Percentiles rank a stretch among this genome's conserved stretches.
Evolutionary conservation across 2,888 invertebrate species (phyloP).

Genomic region (Aphidoletes aphidimyza): DNA sequence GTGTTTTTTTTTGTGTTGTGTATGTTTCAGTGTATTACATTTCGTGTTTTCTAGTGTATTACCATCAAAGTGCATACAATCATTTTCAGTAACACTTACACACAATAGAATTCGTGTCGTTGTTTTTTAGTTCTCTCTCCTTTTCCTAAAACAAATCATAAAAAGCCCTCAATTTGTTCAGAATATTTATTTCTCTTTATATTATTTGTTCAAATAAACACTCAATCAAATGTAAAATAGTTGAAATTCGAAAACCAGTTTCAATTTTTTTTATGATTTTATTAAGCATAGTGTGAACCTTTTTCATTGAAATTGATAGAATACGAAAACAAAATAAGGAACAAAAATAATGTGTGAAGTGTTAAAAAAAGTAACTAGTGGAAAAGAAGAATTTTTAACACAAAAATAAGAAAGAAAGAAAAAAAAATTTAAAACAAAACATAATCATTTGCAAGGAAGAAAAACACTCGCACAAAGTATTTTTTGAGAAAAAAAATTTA

Average conservation of each 20-base stretch:
- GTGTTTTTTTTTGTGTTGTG: neutral
- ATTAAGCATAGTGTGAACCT: neutral
- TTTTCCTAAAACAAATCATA: neutral
- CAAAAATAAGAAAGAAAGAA: no score
- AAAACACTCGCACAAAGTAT: neutral
- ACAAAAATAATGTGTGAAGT: neutral
- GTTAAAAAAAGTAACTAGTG: no score
- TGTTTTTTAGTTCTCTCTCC: constrained; percentile 52
- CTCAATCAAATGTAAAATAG: neutral
- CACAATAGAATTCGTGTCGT: constrained; percentile 50
- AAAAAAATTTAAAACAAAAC: neutral
- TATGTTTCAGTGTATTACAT: neutral
- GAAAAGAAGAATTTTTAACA: no score
- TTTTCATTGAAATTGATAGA: neutral
- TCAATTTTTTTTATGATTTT: neutral
- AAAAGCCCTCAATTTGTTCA: neutral
- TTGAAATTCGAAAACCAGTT: neutral
- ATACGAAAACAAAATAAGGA: neutral
- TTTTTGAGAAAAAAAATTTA: neutral
- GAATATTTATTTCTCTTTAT: neutral
- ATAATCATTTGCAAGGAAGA: neutral
- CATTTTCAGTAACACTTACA: constrained; percentile 52
- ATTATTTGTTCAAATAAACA: neutral
- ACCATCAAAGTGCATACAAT: constrained; percentile 52
- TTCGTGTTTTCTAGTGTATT: neutral